Evolutionary conservation across 2,113 vertebrate species (phyloP).

Genomic region (Neogale vison): DNA sequence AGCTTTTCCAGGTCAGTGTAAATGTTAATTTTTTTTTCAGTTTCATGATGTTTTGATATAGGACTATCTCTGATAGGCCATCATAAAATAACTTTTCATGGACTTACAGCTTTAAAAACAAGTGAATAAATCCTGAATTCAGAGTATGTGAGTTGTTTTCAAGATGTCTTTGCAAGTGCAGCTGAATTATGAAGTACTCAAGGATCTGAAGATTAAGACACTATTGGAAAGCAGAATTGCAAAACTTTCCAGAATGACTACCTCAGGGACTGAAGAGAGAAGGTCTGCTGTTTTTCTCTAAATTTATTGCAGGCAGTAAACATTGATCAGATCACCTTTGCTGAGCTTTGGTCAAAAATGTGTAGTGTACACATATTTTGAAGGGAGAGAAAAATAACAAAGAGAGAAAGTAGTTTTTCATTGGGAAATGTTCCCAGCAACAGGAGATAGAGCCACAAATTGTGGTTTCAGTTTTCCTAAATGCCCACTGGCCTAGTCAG

Average conservation of each 20-base stretch:
- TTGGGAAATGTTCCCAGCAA: not conserved
- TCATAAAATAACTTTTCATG: not conserved
- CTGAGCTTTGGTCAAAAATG: not conserved
- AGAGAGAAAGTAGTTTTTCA: constrained; percentile 5
- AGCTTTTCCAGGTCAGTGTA: not conserved
- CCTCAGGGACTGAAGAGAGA: not conserved
- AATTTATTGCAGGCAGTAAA: not conserved
- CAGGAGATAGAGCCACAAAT: not conserved
- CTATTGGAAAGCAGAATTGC: not conserved
- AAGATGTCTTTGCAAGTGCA: not conserved
- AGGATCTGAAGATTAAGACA: not conserved
- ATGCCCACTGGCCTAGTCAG: not conserved
- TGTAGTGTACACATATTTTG: not conserved
- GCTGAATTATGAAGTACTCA: not conserved
- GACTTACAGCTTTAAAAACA: not conserved
- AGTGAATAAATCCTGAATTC: not conserved
- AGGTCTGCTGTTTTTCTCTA: not conserved
- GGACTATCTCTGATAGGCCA: not conserved
- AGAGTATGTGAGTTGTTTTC: not conserved
- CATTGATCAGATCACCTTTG: not conserved
- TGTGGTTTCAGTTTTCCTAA: constrained; percentile 28
- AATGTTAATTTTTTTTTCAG: not conserved
- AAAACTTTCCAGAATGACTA: not conserved
- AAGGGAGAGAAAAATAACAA: not conserved
- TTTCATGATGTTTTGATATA: not conserved